phyloP scores from a whole-genome alignment of 2,113 vertebrate genomes.

The Gavialis gangeticus region DNA sequence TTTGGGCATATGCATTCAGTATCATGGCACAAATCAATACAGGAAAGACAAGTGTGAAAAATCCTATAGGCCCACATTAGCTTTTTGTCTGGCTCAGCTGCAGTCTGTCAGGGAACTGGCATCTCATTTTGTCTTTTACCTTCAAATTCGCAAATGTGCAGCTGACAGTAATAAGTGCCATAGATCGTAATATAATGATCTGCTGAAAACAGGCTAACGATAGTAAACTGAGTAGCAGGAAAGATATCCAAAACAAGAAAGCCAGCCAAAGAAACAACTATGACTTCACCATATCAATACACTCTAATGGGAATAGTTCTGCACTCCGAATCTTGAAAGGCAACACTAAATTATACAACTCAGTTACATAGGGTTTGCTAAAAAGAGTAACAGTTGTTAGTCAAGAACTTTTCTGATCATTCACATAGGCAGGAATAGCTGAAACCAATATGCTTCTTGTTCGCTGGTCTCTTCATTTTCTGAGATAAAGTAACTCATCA shows the following conservation, averaged over 20 bases:
- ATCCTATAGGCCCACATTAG: not conserved
- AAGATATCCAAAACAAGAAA: not conserved
- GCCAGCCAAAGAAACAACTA: not conserved
- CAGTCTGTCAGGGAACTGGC: not conserved
- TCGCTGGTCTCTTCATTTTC: not conserved
- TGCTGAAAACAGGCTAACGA: not conserved
- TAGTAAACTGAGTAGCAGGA: accelerated
- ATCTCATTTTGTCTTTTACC: not conserved
- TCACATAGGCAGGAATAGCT: not conserved
- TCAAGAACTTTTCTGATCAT: not conserved
- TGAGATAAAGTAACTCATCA: not conserved
- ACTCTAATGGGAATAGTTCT: not conserved
- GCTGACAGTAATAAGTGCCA: not conserved
- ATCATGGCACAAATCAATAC: not conserved
- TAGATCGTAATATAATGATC: not conserved
- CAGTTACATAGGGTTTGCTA: not conserved
- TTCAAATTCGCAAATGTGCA: not conserved
- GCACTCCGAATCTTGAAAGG: not conserved
- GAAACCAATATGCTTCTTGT: not conserved
- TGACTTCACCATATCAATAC: not conserved
- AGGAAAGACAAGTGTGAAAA: accelerated
- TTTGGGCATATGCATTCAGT: no score
- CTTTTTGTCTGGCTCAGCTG: not conserved
- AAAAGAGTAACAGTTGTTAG: not conserved
- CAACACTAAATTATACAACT: not conserved